Evolutionary conservation across 2,888 invertebrate genomes (phyloP), one percentile per base, ranked within the genome.

Genomic region (Nyleta sp.): DNA sequence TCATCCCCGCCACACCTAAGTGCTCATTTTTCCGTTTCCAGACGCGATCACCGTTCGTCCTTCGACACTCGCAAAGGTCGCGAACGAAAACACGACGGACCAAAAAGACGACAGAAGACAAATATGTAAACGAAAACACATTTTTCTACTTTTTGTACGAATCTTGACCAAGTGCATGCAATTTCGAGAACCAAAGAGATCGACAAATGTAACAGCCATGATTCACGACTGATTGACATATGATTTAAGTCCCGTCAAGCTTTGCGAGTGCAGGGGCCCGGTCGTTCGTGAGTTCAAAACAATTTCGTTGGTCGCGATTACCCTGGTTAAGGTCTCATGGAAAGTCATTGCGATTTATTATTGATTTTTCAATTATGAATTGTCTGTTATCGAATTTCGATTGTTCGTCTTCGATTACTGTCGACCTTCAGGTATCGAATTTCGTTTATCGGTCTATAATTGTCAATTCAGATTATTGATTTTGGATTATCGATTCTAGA

Each of bases 61-160:
- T 48, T 28, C 38, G 44, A 31, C 64, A 67, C 65, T 77, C 59
- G 71, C 65, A 71, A 59, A 50, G 62, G 13, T 31, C 55, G 50
- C 50, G 65, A 60, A 40, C 22, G 46, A 62, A 62, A 46, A 60
- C 48, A 52, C 10, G 31, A 55, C 2, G 68, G 42, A 38, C 57
- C 44, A 44, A 24, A n/a, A 20, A 42, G 13, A 52, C 33, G 40
- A 20, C 40, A 42, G 17, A 44, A 42, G 20, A n/a, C 15, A 59
- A 59, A 64, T n/a, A n/a, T n/a, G n/a, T n/a, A 62, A 48, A 22
- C 20, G 10, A 31, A n/a, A 0, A 28, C 7, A 73, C 44, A 76
- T 38, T 76, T 76, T 76, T 64, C 62, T 76, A 76, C 76, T 52
- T 76, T 76, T 76, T 76, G 75, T 75, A 75, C 70, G 62, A 60